phyloP scores from a whole-genome alignment of 2,113 vertebrate genomes.

The Eulemur rufifrons region DNA sequence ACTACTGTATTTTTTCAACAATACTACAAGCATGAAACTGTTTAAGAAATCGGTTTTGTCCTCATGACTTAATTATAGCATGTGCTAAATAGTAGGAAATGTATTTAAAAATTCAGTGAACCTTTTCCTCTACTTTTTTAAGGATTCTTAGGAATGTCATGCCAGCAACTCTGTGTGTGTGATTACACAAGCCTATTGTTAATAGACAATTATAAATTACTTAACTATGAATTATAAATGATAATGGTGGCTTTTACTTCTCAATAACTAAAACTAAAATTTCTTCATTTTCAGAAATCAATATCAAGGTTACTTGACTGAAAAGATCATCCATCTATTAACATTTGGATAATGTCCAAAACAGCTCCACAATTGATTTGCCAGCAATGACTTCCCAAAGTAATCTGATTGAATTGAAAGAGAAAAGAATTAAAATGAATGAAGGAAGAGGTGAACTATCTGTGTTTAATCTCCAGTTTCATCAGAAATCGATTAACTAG shows the following conservation, averaged over 20 bases:
- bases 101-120: background rate
- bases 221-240: conserved; percentile 74
- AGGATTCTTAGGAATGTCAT: background rate
- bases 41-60: conserved; percentile 57
- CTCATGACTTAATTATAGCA: background rate
- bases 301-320: conserved; percentile 57
- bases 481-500: conserved; percentile 93
- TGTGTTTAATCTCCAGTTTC: conserved; percentile 92
- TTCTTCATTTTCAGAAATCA: conserved; percentile 42
- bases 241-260: conserved; percentile 40
- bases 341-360: conserved; percentile 79
- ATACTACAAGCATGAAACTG: conserved; percentile 1
- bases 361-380: conserved; percentile 81
- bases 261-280: conserved; percentile 44
- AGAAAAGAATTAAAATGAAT: conserved; percentile 85
- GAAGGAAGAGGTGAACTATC: conserved; percentile 87
- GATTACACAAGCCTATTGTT: conserved; percentile 61
- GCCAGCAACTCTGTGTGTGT: background rate
- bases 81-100: background rate
- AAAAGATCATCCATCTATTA: conserved; percentile 78
- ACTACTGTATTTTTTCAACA: background rate
- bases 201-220: conserved; percentile 54
- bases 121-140: background rate
- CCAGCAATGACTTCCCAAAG: conserved; percentile 82
- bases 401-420: conserved; percentile 82